Evolutionary conservation across 2,888 invertebrate genomes (phyloP).

Genomic region (Tortrix viridana): DNA sequence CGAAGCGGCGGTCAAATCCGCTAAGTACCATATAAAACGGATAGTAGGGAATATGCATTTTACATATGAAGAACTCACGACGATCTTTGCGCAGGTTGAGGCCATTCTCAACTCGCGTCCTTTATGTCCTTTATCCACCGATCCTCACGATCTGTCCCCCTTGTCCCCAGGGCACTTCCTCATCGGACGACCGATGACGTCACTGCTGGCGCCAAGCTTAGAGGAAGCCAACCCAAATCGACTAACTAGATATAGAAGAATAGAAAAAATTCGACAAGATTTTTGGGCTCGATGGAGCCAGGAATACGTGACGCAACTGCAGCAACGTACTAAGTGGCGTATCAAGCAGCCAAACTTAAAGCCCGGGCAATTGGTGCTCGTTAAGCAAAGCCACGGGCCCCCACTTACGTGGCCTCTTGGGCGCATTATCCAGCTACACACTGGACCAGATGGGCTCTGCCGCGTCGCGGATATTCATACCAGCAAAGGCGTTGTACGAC

Average conservation of each 20-base stretch:
- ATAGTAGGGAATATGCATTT: slow-evolving; percentile 19
- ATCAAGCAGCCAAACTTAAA: background rate
- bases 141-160: slow-evolving; percentile 37
- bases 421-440: background rate
- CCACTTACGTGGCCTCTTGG: slow-evolving; percentile 11
- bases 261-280: slow-evolving; percentile 5
- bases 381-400: no score
- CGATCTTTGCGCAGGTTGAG: slow-evolving; percentile 40
- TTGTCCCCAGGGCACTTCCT: slow-evolving; percentile 42
- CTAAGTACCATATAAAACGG: slow-evolving; percentile 37
- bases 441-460: background rate
- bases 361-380: background rate
- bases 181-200: slow-evolving; percentile 37
- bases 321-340: slow-evolving; percentile 21
- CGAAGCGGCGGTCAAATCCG: slow-evolving; percentile 36
- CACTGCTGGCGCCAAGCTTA: slow-evolving; percentile 23
- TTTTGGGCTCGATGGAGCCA: slow-evolving; percentile 26
- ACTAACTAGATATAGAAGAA: background rate
- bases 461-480: background rate
- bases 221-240: background rate
- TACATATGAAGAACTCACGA: slow-evolving; percentile 39
- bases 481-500: no score
- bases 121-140: slow-evolving; percentile 38
- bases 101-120: slow-evolving; percentile 42
- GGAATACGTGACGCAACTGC: slow-evolving; percentile 10